Evolutionary conservation across 2,113 vertebrate species (phyloP).

Genomic region (Turdus rufiventris): DNA sequence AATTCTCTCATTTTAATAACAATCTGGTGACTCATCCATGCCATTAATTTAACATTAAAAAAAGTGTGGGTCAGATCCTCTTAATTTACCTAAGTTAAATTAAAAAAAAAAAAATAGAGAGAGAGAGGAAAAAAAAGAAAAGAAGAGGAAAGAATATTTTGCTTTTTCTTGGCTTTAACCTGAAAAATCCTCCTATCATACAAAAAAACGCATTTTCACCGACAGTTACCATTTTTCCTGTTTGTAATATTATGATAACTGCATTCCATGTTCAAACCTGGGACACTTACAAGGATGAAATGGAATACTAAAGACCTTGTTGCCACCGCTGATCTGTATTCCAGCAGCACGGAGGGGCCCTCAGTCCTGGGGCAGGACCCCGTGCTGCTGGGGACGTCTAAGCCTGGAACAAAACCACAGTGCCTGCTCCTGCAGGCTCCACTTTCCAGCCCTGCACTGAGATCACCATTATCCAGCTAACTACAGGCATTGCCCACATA

Average conservation of each 20-base stretch:
- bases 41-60: conserved; percentile 9
- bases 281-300: background rate
- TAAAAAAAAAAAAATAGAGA: background rate
- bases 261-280: conserved; percentile 4
- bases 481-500: background rate
- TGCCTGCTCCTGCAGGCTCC: background rate
- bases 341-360: background rate
- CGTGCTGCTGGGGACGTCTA: background rate
- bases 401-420: background rate
- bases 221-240: background rate
- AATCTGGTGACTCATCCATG: conserved; percentile 31
- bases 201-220: background rate
- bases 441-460: background rate
- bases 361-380: background rate
- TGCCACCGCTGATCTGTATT: background rate
- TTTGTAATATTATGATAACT: background rate
- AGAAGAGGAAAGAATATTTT: background rate
- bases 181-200: background rate
- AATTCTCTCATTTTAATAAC: conserved; percentile 34
- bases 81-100: background rate
- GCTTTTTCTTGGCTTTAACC: background rate
- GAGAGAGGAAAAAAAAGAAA: accelerated
- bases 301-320: background rate
- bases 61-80: background rate
- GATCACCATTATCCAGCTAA: background rate